phyloP scores from a whole-genome alignment of 2,888 invertebrate genomes.

The Ochropacha duplaris region DNA sequence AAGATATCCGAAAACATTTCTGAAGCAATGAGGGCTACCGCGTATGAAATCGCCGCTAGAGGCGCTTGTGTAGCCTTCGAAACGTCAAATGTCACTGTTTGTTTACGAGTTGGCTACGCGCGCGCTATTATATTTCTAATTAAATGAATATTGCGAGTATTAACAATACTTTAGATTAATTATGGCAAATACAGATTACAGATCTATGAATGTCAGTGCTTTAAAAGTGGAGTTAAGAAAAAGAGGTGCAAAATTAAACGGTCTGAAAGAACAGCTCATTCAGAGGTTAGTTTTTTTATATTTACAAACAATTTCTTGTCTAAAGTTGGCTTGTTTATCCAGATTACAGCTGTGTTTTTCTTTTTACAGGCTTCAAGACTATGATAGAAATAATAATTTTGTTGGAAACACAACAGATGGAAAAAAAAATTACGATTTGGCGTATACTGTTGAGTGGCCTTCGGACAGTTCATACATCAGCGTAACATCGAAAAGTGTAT shows the following conservation, averaged over 20 bases:
- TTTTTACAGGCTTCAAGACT: slow-evolving; percentile 8
- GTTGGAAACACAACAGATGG: too few relatives aligned
- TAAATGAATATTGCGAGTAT: too few relatives aligned
- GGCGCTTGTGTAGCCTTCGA: slow-evolving; percentile 5
- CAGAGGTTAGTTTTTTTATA: slow-evolving; percentile 9
- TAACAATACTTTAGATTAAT: background rate
- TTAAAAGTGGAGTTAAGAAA: slow-evolving; percentile 10
- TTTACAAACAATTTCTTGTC: slow-evolving; percentile 8
- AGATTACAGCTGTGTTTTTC: slow-evolving; percentile 7
- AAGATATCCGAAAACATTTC: too few relatives aligned
- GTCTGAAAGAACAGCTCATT: slow-evolving; percentile 8
- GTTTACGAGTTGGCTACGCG: slow-evolving; percentile 5
- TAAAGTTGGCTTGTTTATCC: slow-evolving; percentile 8
- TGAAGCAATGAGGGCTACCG: too few relatives aligned
- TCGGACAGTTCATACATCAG: too few relatives aligned
- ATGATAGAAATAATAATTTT: slow-evolving; percentile 9
- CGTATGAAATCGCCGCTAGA: too few relatives aligned
- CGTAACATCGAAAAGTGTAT: slow-evolving; percentile 11
- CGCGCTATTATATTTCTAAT: too few relatives aligned
- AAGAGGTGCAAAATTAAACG: slow-evolving; percentile 12
- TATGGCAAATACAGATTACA: slow-evolving; percentile 1
- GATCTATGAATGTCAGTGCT: slow-evolving; percentile 8
- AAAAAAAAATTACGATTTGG: too few relatives aligned
- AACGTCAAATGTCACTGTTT: slow-evolving; percentile 6
- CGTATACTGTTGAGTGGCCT: too few relatives aligned